Base-by-base conservation (phyloP, 2,797 vertebrate genomes). In the Sebastes diaconus region DNA sequence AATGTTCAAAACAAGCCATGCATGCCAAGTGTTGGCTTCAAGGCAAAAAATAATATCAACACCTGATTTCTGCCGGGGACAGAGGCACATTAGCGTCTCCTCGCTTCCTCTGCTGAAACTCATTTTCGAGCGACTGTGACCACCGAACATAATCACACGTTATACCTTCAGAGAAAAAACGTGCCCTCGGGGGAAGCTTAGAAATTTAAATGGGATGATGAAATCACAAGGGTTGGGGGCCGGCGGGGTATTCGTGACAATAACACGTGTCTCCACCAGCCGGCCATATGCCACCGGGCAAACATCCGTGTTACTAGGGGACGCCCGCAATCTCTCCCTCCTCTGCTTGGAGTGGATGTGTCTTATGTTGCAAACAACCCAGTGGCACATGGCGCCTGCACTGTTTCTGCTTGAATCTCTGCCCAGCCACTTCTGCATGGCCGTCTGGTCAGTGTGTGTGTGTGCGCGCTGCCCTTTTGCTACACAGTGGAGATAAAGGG, bases 271-370 rank as follows among this genome's bases (percentile, higher is more conserved):
- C 83, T 77, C 81, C 77, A 75, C 50, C 85, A 58, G 82, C 67
- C 54, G 7, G 73, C 80, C 86, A 80, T 87, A 90, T 90, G 90
- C 86, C 86, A 80, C 78, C 16, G 25, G 77, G 68, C 66, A 79
- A 78, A 87, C 73, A 80, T n/a, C 64, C 13, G 20, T 73, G 78
- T 83, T 81, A 50, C 78, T 54, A 39, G 46, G 69, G 74, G 78
- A 83, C 13, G 63, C 77, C 78, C 32, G 39, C 76, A 61, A 76
- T 83, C 66, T 65, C 29, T 84, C 63, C 55, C 77, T 54, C 22
- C 77, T 67, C 39, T 30, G 36, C 73, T 61, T 52, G 12, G 68
- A 80, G 72, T 70, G 78, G 57, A 81, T 86, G 80, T 50, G 69
- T 80, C 79, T 85, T 30, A 73, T 92, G 79, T 77, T 71, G 70